Base-by-base conservation (phyloP, 2,797 vertebrate species). In the Gymnodraco acuticeps region DNA sequence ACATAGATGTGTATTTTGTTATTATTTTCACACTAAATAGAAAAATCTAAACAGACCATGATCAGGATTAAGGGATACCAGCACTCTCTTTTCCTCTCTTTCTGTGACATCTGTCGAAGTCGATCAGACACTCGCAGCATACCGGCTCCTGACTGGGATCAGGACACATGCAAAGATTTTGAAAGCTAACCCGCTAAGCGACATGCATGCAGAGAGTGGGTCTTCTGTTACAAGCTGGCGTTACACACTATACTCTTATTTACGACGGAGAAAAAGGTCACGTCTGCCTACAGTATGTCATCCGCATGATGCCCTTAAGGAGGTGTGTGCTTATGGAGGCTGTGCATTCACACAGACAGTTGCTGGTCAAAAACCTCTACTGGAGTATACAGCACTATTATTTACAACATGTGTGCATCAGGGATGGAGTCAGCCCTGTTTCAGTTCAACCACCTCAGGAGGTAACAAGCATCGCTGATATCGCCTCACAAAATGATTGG, bases 351-450 rank as follows among this genome's bases (percentile, higher is more conserved):
- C 84, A 89, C 85, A 90, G 89, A 90, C 86, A 90, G 88, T 78
- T 91, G 91, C 88, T 92, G 92, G 91, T 92, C 88, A 87, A 86
- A 89, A 89, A 90, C 81, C 87, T 88, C 88, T 88, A 90, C 81
- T 85, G 75, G 87, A 89, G 82, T 87, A 88, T 88, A 92, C 83
- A 81, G 80, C 80, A 81, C 77, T 84, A 87, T 63, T 91, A 92
- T 93, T 87, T 93, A 93, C 91, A 94, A 83, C 65, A 73, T 86
- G 75, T 83, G 82, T 85, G 86, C 74, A 55, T 80, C 83, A 81
- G 78, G 79, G 58, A 73, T 68, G 88, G 76, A 75, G 78, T 72
- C 77, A 81, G 80, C 42, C 84, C 73, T 6, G 10, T 71, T 75
- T 81, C 83, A 88, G 80, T 83, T 85, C 83, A 91, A 47, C 46